Evolutionary conservation across 2,797 vertebrate genomes (phyloP).

Genomic region (Etheostoma perlongum): DNA sequence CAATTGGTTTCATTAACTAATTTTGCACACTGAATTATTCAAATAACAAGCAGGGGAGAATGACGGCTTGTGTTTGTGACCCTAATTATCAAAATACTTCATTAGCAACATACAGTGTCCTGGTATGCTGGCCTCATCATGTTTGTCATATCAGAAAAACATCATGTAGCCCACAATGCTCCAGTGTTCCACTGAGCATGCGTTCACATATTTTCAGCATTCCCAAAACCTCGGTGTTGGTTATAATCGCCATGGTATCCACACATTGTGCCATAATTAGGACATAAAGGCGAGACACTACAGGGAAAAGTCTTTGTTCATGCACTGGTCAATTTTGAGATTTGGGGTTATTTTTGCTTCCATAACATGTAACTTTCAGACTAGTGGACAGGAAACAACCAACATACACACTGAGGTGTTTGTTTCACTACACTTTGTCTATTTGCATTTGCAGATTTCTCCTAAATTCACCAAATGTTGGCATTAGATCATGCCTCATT

Average conservation of each 20-base stretch:
- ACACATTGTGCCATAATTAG: conserved; percentile 9
- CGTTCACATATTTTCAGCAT: conserved; percentile 28
- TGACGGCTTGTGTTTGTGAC: conserved; percentile 82
- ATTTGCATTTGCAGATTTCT: too few species aligned
- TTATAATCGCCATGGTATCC: conserved; percentile 4
- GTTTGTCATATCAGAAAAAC: conserved; percentile 40
- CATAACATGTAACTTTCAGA: background rate
- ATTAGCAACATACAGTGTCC: conserved; percentile 76
- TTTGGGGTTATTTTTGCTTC: background rate
- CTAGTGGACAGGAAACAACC: too few species aligned
- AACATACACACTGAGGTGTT: too few species aligned
- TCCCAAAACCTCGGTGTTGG: conserved; percentile 6
- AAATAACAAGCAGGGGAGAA: conserved; percentile 84
- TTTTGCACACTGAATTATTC: conserved; percentile 87
- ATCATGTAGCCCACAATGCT: conserved; percentile 10
- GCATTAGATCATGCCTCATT: too few species aligned
- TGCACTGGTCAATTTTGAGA: too few species aligned
- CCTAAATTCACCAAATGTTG: too few species aligned
- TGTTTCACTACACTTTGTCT: too few species aligned
- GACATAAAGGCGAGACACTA: background rate
- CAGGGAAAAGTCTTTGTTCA: too few species aligned
- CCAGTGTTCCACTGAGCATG: conserved; percentile 37
- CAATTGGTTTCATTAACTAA: conserved; percentile 85
- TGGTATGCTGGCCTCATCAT: conserved; percentile 65
- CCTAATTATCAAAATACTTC: conserved; percentile 88